Base-by-base conservation (phyloP, 2,113 vertebrate species). In the Syrrhaptes paradoxus region DNA sequence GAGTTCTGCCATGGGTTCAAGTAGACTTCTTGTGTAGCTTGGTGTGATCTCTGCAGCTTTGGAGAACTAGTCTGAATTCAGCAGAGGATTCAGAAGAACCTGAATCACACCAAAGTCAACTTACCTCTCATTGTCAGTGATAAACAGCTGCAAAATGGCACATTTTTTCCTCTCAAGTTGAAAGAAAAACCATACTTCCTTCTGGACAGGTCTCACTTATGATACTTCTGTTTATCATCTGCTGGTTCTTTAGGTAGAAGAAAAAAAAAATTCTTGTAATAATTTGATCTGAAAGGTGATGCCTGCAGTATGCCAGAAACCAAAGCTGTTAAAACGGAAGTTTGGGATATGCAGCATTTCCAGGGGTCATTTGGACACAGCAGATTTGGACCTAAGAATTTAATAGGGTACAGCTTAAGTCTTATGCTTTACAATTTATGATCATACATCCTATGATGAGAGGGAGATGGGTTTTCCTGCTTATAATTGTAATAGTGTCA, bases 381-480 rank as follows among this genome's bases (percentile, higher is more conserved):
- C 9, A 52, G 19, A 46, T 80, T 84, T 70, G 15, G 41, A 81
- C 32, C 31, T 19, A 54, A 55, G 9, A 67, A 58, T 5, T 59
- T 36, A 58, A 10, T 2, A 65, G 20, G 1, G 0, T n/a, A 57
- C 0, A 1, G n/a, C 21, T 90, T 26, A 48, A 45, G 9, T 34
- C 26, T 41, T 43, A 22, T 17, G 8, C 6, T 87, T 85, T 79
- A 26, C 7, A 48, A 24, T 51, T 67, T 26, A 68, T 18, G 11
- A 52, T 4, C 22, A 90, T 7, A 46, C 20, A 66, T 46, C 75
- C 36, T 79, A 1, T 32, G 12, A 46, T 51, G 26, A 63, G 16
- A 74, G 67, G 71, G 29, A 77, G 5, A n/a, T 52, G 18, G 71
- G 6, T 15, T 72, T 75, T 65, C 29, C 58, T 85, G 19, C 32